Conservation (phyloP, 2,113 vertebrate genomes). For the Cyanoramphus novaezelandiae region DNA sequence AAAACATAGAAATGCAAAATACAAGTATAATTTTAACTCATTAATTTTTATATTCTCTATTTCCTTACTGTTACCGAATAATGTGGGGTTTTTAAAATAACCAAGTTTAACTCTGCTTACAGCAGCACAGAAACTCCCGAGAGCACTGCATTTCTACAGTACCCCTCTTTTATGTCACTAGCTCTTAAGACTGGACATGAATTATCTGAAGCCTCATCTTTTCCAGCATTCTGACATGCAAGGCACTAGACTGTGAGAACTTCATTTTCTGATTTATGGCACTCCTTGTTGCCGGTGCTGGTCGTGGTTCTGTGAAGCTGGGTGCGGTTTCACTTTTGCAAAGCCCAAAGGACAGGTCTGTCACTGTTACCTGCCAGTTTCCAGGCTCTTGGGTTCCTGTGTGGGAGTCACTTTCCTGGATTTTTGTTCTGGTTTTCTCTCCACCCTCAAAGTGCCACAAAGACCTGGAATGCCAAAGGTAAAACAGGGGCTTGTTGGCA, state of each 20-base stretch:
- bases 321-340: neutral
- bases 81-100: neutral
- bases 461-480: rapidly evolving
- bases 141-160: too few relatives aligned
- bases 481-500: neutral
- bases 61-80: neutral
- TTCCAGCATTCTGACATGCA: neutral
- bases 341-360: neutral
- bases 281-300: neutral
- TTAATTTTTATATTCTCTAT: neutral
- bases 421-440: neutral
- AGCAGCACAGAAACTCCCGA: neutral
- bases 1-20: neutral
- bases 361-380: neutral
- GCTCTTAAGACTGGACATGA: constrained; percentile 21
- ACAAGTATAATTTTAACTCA: neutral
- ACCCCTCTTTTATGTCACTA: neutral
- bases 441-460: neutral
- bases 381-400: neutral
- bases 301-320: rapidly evolving
- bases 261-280: neutral
- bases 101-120: neutral
- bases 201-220: constrained; percentile 1
- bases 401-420: neutral
- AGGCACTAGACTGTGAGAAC: neutral